Evolutionary conservation across 1,140 invertebrate species (phyloP).

Genomic region (Drosophila mojavensis): DNA sequence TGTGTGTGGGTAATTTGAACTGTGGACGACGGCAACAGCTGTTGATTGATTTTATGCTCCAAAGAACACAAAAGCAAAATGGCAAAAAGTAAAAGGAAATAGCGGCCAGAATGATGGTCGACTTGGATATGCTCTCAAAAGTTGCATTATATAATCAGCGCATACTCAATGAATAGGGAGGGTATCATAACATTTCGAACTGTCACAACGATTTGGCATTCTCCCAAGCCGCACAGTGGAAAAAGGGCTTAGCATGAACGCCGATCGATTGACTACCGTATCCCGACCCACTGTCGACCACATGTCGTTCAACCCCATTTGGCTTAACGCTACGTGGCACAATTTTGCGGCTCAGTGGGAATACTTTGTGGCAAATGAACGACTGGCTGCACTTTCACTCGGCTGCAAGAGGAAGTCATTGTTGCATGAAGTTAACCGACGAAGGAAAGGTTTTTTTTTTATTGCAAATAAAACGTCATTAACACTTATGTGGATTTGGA

Average conservation of each 20-base stretch:
- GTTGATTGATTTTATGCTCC: constrained; percentile 75
- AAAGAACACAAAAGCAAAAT: constrained; percentile 48
- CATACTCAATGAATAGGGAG: no score
- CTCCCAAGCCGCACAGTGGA: no score
- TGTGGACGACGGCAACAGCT: constrained; percentile 51
- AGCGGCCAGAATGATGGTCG: constrained; percentile 8
- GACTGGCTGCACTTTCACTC: constrained; percentile 75
- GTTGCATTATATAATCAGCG: neutral
- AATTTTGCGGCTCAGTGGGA: constrained; percentile 48
- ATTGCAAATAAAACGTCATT: constrained; percentile 26
- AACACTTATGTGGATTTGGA: constrained; percentile 16
- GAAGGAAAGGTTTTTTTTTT: constrained; percentile 19
- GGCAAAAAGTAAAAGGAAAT: constrained; percentile 32
- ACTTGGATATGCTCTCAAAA: constrained; percentile 18
- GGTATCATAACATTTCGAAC: no score
- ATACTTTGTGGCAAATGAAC: constrained; percentile 53
- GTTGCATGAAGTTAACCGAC: constrained; percentile 56
- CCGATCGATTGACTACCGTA: neutral
- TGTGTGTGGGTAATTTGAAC: constrained; percentile 57
- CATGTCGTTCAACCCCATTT: constrained; percentile 61
- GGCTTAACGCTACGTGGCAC: constrained; percentile 66
- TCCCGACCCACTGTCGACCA: constrained; percentile 13
- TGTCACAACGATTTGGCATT: no score
- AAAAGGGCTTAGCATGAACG: no score
- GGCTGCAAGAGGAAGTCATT: constrained; percentile 38